phyloP scores from a whole-genome alignment of 30 jellyfish, hydroid and myxozoan species.

The Hydra vulgaris region DNA sequence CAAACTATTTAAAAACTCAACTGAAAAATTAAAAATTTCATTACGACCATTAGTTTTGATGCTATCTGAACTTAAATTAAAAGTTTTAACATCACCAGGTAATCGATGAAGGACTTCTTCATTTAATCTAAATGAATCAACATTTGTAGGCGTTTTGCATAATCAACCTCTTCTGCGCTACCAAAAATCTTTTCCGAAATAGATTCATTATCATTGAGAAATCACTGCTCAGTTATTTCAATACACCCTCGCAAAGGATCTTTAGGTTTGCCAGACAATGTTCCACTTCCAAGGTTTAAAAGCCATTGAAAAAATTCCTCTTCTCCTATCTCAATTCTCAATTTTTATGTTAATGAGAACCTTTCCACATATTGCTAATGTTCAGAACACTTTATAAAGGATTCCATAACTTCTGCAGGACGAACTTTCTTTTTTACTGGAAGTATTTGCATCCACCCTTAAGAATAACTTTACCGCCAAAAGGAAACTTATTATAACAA shows the following conservation, averaged over 20 bases:
- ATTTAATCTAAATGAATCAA: slow-evolving; percentile 7
- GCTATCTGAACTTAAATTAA: slow-evolving; percentile 17
- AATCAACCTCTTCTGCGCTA: slow-evolving; percentile 1
- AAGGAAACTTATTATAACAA: slow-evolving; percentile 2
- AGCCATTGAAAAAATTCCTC: background rate
- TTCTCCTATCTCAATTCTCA: background rate
- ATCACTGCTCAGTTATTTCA: background rate
- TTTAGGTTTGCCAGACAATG: slow-evolving; percentile 2
- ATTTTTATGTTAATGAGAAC: background rate
- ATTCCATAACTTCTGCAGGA: slow-evolving; percentile 36
- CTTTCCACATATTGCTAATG: slow-evolving; percentile 15
- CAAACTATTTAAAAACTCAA: slow-evolving; percentile 4
- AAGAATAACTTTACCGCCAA: slow-evolving; percentile 36
- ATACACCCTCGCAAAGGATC: slow-evolving; percentile 5
- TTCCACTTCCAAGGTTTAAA: slow-evolving; percentile 16
- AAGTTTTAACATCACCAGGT: slow-evolving; percentile 23
- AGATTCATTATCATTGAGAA: slow-evolving; percentile 6
- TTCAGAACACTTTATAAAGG: slow-evolving; percentile 30
- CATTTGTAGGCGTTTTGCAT: slow-evolving; percentile 26
- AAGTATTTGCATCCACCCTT: slow-evolving; percentile 49
- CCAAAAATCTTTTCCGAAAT: background rate
- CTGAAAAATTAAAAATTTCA: background rate
- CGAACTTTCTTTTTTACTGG: slow-evolving; percentile 55
- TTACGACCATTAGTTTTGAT: background rate
- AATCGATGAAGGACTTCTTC: slow-evolving; percentile 5